Conservation (phyloP, 1,140 invertebrate genomes). For the Heliconius hewitsoni region DNA sequence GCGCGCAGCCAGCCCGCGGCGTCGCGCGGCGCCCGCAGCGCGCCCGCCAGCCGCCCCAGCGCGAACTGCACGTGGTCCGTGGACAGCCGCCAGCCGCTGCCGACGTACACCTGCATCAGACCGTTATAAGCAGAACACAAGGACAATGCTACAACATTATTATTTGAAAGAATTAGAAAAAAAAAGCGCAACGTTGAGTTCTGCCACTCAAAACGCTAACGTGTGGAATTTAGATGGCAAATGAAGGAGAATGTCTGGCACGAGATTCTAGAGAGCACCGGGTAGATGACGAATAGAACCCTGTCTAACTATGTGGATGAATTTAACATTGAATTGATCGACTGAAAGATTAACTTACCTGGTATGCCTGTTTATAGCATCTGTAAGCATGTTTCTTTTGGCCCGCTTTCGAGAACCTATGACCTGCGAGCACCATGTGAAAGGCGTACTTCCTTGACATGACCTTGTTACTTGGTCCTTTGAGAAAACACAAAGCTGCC, state of each 20-base stretch:
- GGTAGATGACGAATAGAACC: no score
- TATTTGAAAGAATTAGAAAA: no score
- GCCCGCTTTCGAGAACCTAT: constrained; percentile 94
- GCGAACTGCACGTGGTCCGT: constrained; percentile 98
- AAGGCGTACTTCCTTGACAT: constrained; percentile 98
- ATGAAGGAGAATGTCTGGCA: no score
- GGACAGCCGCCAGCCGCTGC: constrained; percentile 93
- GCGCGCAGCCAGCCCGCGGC: constrained; percentile 87
- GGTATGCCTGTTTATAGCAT: constrained; percentile 95
- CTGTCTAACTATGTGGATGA: no score
- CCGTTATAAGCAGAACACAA: no score
- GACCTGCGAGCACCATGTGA: constrained; percentile 96
- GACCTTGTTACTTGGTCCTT: constrained; percentile 82
- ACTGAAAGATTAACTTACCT: constrained; percentile 81
- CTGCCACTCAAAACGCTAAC: background rate
- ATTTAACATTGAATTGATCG: background rate
- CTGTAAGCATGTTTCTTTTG: constrained; percentile 94
- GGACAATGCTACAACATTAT: no score
- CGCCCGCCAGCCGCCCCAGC: constrained; percentile 92
- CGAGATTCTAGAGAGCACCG: no score
- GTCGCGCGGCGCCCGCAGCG: constrained; percentile 88
- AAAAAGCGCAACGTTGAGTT: no score
- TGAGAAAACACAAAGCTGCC: constrained; percentile 95
- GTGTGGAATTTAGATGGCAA: background rate
- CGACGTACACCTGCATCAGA: constrained; percentile 86